These are phyloP conservation scores for Pyrocoelia pectoralis DNA, from an alignment of 2,888 invertebrate genomes.

Conservation along the genomic window DNA sequence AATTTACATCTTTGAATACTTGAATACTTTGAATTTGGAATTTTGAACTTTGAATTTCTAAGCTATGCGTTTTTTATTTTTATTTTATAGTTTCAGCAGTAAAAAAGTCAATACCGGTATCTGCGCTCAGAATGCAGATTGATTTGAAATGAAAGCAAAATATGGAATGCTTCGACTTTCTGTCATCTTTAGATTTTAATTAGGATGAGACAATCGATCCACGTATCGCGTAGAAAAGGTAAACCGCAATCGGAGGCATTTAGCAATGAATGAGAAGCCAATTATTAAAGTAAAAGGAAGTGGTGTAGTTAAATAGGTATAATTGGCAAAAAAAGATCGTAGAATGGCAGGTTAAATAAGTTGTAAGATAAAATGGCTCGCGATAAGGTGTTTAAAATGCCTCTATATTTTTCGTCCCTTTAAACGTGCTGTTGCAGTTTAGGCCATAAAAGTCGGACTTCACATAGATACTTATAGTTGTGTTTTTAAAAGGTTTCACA, in stretches of 20 bases:
- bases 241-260: not conserved
- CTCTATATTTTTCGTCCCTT: constrained; percentile 24
- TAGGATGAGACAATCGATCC: not conserved
- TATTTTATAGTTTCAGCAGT: too few relatives aligned
- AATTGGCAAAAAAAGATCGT: constrained; percentile 10
- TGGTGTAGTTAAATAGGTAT: not conserved
- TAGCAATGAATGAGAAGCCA: not conserved
- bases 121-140: too few relatives aligned
- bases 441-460: constrained; percentile 22
- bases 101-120: too few relatives aligned
- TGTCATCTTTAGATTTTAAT: too few relatives aligned
- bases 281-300: not conserved
- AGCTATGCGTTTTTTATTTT: too few relatives aligned
- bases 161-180: too few relatives aligned
- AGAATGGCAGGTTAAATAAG: constrained; percentile 43
- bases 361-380: constrained; percentile 42
- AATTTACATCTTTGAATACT: too few relatives aligned
- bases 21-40: too few relatives aligned
- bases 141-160: too few relatives aligned
- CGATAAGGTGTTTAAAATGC: constrained; percentile 38
- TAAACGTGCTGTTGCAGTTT: constrained; percentile 21
- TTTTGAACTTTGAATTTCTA: too few relatives aligned
- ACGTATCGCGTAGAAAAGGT: too few relatives aligned
- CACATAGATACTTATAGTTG: constrained; percentile 29
- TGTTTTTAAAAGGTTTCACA: constrained; percentile 38